Conservation (phyloP, 1,140 invertebrate species). For the Scaptomyza graminum region DNA sequence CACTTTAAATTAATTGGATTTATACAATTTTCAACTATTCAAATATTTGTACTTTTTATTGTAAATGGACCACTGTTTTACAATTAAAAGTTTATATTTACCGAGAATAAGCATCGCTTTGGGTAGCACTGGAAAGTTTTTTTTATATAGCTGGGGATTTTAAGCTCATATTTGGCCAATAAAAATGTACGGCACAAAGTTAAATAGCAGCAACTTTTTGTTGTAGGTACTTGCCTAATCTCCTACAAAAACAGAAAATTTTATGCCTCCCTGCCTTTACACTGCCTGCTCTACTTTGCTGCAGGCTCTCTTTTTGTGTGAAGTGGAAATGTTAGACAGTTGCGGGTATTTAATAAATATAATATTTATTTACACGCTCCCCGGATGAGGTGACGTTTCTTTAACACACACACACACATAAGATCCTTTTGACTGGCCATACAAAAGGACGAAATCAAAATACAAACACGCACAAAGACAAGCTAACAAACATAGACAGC, state of each 20-base stretch:
- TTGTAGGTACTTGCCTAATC: neutral
- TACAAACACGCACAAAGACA: slow-evolving; percentile 40
- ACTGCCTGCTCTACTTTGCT: neutral
- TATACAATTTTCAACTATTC: neutral
- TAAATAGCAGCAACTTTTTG: neutral
- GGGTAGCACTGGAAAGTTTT: slow-evolving; percentile 4
- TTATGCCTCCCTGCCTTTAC: too few relatives aligned
- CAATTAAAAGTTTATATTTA: slow-evolving; percentile 1
- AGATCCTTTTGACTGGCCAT: slow-evolving; percentile 48
- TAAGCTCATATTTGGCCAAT: neutral
- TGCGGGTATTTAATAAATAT: slow-evolving; percentile 71
- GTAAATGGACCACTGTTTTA: neutral
- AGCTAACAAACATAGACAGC: slow-evolving; percentile 16
- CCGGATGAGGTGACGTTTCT: neutral
- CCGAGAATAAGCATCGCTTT: neutral
- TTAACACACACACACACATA: slow-evolving; percentile 1
- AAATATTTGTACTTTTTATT: neutral
- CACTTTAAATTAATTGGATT: neutral
- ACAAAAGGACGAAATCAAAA: slow-evolving; percentile 44
- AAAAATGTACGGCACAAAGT: slow-evolving; percentile 16
- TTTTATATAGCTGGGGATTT: neutral
- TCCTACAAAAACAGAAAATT: neutral
- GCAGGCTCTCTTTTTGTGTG: slow-evolving; percentile 19
- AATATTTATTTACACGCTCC: slow-evolving; percentile 50
- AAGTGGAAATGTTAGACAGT: slow-evolving; percentile 57